Evolutionary conservation across 2,888 invertebrate species (phyloP), one percentile per base, ranked within the genome.

Genomic region (Julus scanicus): DNA sequence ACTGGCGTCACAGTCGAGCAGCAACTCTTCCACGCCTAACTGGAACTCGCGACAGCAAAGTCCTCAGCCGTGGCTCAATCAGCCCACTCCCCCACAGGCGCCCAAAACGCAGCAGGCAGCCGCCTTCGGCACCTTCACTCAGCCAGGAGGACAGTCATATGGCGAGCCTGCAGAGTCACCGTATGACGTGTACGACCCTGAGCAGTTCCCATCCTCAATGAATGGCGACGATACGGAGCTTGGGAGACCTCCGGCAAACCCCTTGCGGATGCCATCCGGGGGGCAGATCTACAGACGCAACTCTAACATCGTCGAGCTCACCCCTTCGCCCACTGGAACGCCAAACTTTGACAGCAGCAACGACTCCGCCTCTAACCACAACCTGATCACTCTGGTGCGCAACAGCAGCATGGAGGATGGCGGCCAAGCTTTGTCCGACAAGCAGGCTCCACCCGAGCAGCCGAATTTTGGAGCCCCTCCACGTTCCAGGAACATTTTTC

Each of bases 291-390:
- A 87, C 39, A 8, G 80, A 11, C 87, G 88, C 20, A 88, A 88
- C 83, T 86, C 88, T 9, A 88, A 88, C 84, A 87, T 88, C 9
- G 88, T 88, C 13, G 87, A 88, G 80, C 39, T 88, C n/a, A 88
- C 87, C 13, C 88, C 88, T 15, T 88, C 88, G 17, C 88, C 87
- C 15, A 84, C 83, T 1, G 49, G 49, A n/a, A 84, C n/a, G 8
- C 63, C 57, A n/a, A 17, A 40, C 37, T 57, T 71, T 29, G 87
- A 57, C 15, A 15, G 20, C 20, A 20, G 71, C 39, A n/a, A 57
- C 15, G 71, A 71, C 20, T 17, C 87, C 20, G n/a, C 17, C 5
- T 17, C 15, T 11, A 87, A 87, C 40, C n/a, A 85, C n/a, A 44
- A 80, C 80, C 15, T 80, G 80, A 80, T 80, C 80, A 80, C 80